A percentile compares a stretch with the other conserved stretches of the same genome.
phyloP scores from a whole-genome alignment of 2,888 invertebrate species.

The Beris morrisii region DNA sequence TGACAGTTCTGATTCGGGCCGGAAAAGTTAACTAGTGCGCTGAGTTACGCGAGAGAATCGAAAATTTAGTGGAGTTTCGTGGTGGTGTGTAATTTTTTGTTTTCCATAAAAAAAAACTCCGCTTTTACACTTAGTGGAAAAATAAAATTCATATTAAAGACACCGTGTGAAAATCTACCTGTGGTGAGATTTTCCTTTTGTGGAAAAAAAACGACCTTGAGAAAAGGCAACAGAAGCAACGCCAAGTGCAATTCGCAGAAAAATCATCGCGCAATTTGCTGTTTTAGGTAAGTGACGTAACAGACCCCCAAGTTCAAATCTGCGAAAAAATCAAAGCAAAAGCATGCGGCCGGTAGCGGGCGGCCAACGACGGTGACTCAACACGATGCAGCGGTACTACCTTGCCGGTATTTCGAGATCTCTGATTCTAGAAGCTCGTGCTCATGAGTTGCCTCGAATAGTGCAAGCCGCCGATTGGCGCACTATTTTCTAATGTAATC shows the following conservation, averaged over 20 bases:
- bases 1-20: constrained; percentile 56
- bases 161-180: not conserved
- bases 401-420: constrained; percentile 7
- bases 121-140: no score
- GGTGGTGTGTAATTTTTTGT: not conserved
- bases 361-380: no score
- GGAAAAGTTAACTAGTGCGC: constrained; percentile 47
- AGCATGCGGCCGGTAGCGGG: constrained; percentile 2
- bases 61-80: not conserved
- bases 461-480: not conserved
- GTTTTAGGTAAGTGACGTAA: constrained; percentile 37
- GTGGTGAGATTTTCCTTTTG: not conserved
- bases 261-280: constrained; percentile 22
- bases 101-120: not conserved
- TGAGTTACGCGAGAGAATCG: no score
- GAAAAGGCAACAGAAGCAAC: no score
- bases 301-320: constrained; percentile 8
- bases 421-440: constrained; percentile 6
- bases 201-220: not conserved
- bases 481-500: not conserved
- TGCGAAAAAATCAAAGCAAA: not conserved
- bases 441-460: constrained; percentile 1
- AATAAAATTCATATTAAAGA: not conserved
- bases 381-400: no score
- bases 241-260: not conserved